These are phyloP conservation scores for Neodiprion lecontei DNA, from an alignment of 1,140 invertebrate species.

Conservation along the genomic window DNA sequence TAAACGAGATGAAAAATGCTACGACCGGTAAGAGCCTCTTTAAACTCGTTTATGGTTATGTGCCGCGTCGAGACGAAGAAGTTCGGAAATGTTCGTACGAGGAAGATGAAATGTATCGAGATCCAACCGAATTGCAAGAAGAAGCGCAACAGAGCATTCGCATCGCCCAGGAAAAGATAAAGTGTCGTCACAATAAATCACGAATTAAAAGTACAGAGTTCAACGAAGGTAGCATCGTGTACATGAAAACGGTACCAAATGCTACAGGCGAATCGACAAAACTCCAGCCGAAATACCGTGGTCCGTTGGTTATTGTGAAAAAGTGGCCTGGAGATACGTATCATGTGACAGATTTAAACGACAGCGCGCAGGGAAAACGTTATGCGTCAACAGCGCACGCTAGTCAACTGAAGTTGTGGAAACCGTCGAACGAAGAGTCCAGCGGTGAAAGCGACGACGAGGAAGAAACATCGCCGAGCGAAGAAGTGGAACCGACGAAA, in stretches of 20 bases:
- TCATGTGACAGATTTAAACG: conserved; percentile 15
- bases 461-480: too few relatives aligned
- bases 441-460: too few relatives aligned
- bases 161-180: conserved; percentile 17
- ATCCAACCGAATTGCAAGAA: neutral
- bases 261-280: conserved; percentile 35
- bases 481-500: too few relatives aligned
- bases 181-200: conserved; percentile 22
- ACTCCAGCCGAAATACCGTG: conserved; percentile 29
- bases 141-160: conserved; percentile 22
- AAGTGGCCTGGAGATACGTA: conserved; percentile 41
- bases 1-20: conserved; percentile 19
- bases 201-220: conserved; percentile 25
- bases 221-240: conserved; percentile 33
- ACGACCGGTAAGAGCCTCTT: conserved; percentile 20
- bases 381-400: neutral
- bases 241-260: conserved; percentile 22
- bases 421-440: neutral
- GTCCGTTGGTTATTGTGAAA: conserved; percentile 36
- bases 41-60: conserved; percentile 20
- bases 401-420: neutral
- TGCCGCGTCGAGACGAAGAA: conserved; percentile 7
- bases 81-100: neutral
- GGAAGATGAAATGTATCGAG: neutral
- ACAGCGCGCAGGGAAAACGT: neutral